Evolutionary conservation across 2,113 vertebrate species (phyloP).

Genomic region (Cervus canadensis): DNA sequence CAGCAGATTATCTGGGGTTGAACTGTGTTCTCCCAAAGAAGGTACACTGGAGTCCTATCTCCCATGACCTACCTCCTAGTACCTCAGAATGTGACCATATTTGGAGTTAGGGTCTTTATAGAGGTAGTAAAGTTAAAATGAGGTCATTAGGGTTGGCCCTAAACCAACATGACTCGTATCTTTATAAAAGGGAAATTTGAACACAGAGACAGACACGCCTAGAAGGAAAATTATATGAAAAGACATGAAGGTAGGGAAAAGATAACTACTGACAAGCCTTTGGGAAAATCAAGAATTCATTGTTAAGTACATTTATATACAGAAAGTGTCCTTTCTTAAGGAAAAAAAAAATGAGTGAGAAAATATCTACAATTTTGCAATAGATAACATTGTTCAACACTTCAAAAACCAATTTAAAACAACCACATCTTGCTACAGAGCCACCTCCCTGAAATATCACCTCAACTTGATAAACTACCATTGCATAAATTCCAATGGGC

Average conservation of each 20-base stretch:
- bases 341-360: background rate
- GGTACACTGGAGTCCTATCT: background rate
- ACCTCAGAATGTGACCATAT: background rate
- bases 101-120: background rate
- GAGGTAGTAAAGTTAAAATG: background rate
- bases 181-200: background rate
- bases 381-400: background rate
- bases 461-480: background rate
- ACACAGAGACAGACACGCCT: background rate
- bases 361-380: background rate
- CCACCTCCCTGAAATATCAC: conserved; percentile 28
- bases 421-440: conserved; percentile 23
- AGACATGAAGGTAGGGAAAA: background rate
- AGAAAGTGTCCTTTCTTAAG: conserved; percentile 22
- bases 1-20: background rate
- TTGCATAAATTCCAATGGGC: conserved; percentile 20
- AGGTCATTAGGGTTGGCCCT: background rate
- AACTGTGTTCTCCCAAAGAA: background rate
- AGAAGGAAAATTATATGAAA: background rate
- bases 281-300: conserved; percentile 2
- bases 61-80: background rate
- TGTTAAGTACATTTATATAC: background rate
- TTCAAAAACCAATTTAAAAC: conserved; percentile 39
- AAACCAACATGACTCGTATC: background rate
- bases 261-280: background rate